Conservation (phyloP, 2,113 vertebrate genomes). For the Varanus salvator region DNA sequence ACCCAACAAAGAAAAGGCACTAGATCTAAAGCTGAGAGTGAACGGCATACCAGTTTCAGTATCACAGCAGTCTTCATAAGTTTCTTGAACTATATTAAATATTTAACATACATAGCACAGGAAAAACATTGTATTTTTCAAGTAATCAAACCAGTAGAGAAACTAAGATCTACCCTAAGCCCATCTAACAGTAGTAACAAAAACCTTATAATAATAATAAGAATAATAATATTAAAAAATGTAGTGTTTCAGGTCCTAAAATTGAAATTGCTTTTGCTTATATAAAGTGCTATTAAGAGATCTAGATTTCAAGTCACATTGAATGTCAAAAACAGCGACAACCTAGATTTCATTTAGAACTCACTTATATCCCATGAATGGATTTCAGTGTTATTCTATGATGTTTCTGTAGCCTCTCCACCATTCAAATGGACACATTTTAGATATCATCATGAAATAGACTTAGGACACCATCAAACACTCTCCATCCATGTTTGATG, state of each 20-base stretch:
- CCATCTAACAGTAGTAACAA: background rate
- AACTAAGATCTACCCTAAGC: background rate
- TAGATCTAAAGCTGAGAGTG: background rate
- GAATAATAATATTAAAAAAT: constrained; percentile 7
- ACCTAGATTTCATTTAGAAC: background rate
- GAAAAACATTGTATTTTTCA: background rate
- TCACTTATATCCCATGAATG: background rate
- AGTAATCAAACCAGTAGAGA: background rate
- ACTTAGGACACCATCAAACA: background rate
- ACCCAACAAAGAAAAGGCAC: background rate
- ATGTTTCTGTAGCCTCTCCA: background rate
- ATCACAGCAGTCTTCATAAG: background rate
- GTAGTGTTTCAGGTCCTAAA: background rate
- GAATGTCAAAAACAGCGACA: constrained; percentile 14
- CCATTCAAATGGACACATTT: background rate
- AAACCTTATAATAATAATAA: background rate
- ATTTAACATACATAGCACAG: background rate
- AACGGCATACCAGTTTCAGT: background rate
- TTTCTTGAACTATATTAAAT: background rate
- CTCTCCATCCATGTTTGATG: too few species aligned
- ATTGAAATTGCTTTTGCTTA: constrained; percentile 45
- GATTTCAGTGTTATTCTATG: background rate
- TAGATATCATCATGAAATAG: background rate
- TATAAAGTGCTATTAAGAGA: constrained; percentile 59
- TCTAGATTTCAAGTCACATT: background rate